Percentiles rank a stretch among this genome's conserved stretches.
Evolutionary conservation across 2,797 vertebrate species (phyloP).

Genomic region (Rhincodon typus): DNA sequence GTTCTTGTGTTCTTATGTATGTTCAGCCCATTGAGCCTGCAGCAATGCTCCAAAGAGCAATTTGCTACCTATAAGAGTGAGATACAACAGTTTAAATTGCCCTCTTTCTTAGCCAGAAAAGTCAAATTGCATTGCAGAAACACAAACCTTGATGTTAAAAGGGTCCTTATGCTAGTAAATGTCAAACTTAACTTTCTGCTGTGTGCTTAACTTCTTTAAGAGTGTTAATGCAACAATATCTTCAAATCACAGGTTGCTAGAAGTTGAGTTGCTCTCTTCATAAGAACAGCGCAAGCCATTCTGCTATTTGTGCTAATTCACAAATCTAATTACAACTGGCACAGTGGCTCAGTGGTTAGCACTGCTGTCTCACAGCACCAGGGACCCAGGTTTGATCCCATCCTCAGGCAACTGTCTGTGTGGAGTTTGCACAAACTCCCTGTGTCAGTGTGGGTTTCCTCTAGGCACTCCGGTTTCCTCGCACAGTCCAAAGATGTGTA

Average conservation of each 20-base stretch:
- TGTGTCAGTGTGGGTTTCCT: too few species aligned
- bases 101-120: neutral
- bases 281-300: neutral
- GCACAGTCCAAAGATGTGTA: too few species aligned
- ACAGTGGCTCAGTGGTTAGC: too few species aligned
- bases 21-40: too few species aligned
- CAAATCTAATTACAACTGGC: neutral
- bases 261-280: neutral
- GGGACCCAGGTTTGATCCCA: too few species aligned
- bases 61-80: neutral
- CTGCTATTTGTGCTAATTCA: neutral
- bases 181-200: neutral
- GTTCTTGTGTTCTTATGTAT: too few species aligned
- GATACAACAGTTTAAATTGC: neutral
- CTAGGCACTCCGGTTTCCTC: too few species aligned
- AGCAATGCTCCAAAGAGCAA: neutral
- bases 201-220: neutral
- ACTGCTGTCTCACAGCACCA: too few species aligned
- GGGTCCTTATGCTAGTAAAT: neutral
- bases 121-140: too few species aligned
- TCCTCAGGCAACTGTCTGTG: too few species aligned
- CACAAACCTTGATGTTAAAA: neutral
- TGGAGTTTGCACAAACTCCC: too few species aligned
- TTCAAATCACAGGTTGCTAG: neutral
- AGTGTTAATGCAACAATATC: neutral